Evolutionary conservation across 2,888 invertebrate species (phyloP).

Genomic region (Neoscelio sp.): DNA sequence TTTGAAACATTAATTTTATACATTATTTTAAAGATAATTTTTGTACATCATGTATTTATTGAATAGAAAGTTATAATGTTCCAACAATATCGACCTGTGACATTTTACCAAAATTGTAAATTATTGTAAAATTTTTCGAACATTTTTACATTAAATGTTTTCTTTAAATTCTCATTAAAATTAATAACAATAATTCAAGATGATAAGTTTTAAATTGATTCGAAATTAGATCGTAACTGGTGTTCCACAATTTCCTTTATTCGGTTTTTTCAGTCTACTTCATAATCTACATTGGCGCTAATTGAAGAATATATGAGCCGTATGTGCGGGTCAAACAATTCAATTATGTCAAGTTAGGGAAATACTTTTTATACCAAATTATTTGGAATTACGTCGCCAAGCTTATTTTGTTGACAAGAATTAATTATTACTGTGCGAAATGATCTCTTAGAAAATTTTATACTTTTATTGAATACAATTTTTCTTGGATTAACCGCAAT

Average conservation of each 20-base stretch:
- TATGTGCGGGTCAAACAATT: slow-evolving; percentile 50
- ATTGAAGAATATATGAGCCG: slow-evolving; percentile 46
- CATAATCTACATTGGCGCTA: slow-evolving; percentile 48
- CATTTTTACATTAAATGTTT: too few relatives aligned
- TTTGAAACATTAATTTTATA: too few relatives aligned
- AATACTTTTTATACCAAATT: slow-evolving; percentile 24
- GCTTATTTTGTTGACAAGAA: slow-evolving; percentile 19
- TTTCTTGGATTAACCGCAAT: slow-evolving; percentile 13
- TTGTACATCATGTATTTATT: too few relatives aligned
- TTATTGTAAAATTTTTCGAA: too few relatives aligned
- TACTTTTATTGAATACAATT: background rate
- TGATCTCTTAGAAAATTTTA: too few relatives aligned
- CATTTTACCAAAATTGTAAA: too few relatives aligned
- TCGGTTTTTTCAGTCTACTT: slow-evolving; percentile 28
- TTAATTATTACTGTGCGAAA: slow-evolving; percentile 3
- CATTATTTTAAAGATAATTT: too few relatives aligned
- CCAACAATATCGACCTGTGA: too few relatives aligned
- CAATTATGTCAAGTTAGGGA: slow-evolving; percentile 22
- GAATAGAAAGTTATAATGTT: too few relatives aligned
- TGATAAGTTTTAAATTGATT: background rate
- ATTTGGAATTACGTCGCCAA: slow-evolving; percentile 7
- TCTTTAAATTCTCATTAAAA: too few relatives aligned
- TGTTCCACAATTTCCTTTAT: background rate
- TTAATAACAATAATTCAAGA: too few relatives aligned
- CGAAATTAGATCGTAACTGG: slow-evolving; percentile 9